These are phyloP conservation scores for Mesitornis unicolor DNA, from an alignment of 2,113 vertebrate genomes.

Conservation along the genomic window DNA sequence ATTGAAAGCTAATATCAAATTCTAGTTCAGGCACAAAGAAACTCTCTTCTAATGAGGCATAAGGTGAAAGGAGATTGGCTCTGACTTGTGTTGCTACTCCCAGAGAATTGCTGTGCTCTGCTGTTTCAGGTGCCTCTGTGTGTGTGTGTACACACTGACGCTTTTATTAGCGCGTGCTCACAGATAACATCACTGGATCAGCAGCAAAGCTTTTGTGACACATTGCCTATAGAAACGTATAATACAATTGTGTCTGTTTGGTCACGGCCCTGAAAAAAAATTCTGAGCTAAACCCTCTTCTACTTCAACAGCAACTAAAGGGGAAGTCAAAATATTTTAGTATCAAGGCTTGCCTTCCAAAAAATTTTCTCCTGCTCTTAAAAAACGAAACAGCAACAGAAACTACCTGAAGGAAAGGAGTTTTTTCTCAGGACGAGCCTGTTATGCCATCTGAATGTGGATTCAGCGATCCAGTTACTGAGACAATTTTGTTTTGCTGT, in stretches of 20 bases:
- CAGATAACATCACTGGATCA: neutral
- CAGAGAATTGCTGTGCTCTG: neutral
- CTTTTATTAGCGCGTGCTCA: neutral
- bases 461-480: neutral
- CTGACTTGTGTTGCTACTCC: neutral
- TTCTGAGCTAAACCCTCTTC: neutral
- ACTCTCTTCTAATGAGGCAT: neutral
- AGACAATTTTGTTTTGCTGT: neutral
- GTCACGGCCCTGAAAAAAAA: neutral
- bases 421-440: neutral
- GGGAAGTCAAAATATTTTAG: neutral
- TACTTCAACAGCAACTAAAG: neutral
- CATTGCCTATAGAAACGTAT: neutral
- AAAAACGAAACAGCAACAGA: neutral
- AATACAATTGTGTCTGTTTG: neutral
- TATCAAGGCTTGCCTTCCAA: neutral
- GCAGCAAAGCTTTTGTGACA: neutral
- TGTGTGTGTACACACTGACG: neutral
- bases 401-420: neutral
- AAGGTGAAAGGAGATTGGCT: neutral
- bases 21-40: neutral
- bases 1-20: constrained; percentile 7
- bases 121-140: neutral
- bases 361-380: neutral
- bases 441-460: neutral